phyloP scores from a whole-genome alignment of 1,140 invertebrate genomes.

The Lasioglossum baleicum region DNA sequence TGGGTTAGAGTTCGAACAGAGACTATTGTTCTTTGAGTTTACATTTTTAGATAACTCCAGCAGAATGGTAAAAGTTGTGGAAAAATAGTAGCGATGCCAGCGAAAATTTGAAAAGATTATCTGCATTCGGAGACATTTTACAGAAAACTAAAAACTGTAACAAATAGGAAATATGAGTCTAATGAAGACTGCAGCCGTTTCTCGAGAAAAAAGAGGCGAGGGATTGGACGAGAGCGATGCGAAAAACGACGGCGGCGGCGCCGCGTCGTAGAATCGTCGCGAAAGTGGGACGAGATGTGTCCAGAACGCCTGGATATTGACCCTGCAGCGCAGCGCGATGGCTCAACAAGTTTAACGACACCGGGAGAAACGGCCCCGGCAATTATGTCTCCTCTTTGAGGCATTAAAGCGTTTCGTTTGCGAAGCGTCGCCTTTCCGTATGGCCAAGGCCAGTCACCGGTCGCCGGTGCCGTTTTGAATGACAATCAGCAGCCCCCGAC shows the following conservation, averaged over 20 bases:
- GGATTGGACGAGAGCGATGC: too few species aligned
- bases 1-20: too few species aligned
- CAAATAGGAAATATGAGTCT: too few species aligned
- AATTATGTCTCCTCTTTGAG: slow-evolving; percentile 56
- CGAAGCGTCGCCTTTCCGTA: slow-evolving; percentile 55
- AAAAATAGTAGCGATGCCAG: too few species aligned
- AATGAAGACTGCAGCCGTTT: too few species aligned
- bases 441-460: slow-evolving; percentile 60
- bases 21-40: too few species aligned
- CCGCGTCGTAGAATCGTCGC: background rate
- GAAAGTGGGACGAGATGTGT: background rate
- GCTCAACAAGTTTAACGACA: slow-evolving; percentile 62
- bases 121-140: too few species aligned
- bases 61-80: too few species aligned
- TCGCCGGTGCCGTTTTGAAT: slow-evolving; percentile 52
- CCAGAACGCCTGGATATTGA: slow-evolving; percentile 24
- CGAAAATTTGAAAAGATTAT: too few species aligned
- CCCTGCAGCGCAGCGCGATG: slow-evolving; percentile 19
- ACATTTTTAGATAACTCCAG: too few species aligned
- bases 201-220: too few species aligned
- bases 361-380: slow-evolving; percentile 41
- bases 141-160: too few species aligned
- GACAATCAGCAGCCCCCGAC: slow-evolving; percentile 39
- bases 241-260: background rate
- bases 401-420: slow-evolving; percentile 50